phyloP scores from a whole-genome alignment of 2,888 invertebrate species.

The Pammene fasciana region DNA sequence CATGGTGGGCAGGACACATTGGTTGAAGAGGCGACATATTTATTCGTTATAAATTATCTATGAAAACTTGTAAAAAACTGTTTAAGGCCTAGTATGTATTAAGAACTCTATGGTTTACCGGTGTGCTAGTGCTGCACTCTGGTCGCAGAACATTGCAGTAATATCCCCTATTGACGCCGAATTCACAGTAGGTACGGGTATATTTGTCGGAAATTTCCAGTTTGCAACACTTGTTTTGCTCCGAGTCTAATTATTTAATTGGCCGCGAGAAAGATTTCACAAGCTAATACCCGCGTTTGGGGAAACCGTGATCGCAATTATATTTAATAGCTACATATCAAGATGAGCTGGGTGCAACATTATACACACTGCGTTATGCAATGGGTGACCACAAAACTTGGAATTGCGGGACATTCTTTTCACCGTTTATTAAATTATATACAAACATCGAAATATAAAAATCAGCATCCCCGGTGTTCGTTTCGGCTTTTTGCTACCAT shows the following conservation, averaged over 20 bases:
- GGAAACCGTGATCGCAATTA: slow-evolving; percentile 17
- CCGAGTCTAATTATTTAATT: not conserved
- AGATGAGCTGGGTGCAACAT: slow-evolving; percentile 17
- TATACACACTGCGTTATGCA: slow-evolving; percentile 10
- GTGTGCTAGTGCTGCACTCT: too few species aligned
- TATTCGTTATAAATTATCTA: too few species aligned
- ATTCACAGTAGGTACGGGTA: not conserved
- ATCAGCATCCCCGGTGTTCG: too few species aligned
- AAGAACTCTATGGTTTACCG: too few species aligned
- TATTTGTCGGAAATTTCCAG: not conserved
- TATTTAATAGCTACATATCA: slow-evolving; percentile 30
- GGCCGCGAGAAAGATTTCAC: slow-evolving; percentile 14
- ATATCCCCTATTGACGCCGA: too few species aligned
- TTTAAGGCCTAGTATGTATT: too few species aligned
- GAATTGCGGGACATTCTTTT: not conserved
- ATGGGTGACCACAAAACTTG: not conserved
- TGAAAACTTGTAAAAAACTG: too few species aligned
- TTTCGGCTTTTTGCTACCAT: too few species aligned
- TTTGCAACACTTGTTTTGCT: not conserved
- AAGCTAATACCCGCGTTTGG: slow-evolving; percentile 10
- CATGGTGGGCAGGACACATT: too few species aligned
- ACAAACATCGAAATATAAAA: too few species aligned
- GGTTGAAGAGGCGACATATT: too few species aligned
- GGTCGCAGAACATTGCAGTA: too few species aligned
- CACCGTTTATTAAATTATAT: not conserved